Evolutionary conservation across 92 coral and sea anemone species (phyloP).

Genomic region (Meandrina meandrites): DNA sequence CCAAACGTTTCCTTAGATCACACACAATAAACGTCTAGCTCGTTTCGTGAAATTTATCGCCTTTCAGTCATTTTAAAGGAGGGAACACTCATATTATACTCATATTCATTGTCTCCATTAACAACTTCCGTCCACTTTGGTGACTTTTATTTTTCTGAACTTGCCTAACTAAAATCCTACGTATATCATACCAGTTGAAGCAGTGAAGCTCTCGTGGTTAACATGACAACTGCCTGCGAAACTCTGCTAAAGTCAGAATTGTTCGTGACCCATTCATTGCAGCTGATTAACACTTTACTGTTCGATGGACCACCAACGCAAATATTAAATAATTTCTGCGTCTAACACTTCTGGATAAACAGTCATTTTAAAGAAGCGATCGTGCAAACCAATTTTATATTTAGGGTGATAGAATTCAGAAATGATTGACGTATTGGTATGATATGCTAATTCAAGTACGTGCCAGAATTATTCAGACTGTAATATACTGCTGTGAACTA

Average conservation of each 20-base stretch:
- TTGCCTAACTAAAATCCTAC: too few relatives aligned
- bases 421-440: neutral
- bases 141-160: too few relatives aligned
- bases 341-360: neutral
- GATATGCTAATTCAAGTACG: constrained; percentile 14
- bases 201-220: neutral
- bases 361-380: neutral
- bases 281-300: neutral
- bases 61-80: neutral
- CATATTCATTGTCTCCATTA: too few relatives aligned
- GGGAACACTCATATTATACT: too few relatives aligned
- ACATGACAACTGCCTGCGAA: neutral
- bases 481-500: constrained; percentile 21
- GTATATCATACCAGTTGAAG: neutral
- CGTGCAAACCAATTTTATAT: neutral
- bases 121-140: too few relatives aligned
- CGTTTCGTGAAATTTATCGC: neutral
- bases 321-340: neutral
- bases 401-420: neutral
- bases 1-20: neutral
- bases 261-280: neutral
- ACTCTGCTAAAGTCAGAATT: neutral
- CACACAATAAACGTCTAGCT: neutral
- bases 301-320: neutral
- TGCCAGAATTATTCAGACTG: constrained; percentile 8